Evolutionary conservation across 2,113 vertebrate genomes (phyloP).

Genomic region (Galeopterus variegatus): DNA sequence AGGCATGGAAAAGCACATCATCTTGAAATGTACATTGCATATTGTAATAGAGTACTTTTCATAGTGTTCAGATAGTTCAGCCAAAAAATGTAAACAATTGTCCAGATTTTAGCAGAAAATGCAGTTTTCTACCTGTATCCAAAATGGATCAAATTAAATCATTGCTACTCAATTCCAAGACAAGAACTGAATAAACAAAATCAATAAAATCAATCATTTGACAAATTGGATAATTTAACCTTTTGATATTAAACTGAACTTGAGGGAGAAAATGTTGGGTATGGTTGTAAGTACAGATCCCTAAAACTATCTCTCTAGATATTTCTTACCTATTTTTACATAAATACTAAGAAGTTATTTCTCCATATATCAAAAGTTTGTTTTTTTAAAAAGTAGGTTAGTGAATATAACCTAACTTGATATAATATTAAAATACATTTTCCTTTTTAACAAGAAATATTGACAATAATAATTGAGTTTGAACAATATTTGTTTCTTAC

Average conservation of each 20-base stretch:
- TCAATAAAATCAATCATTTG: conserved; percentile 58
- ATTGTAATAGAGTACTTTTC: not conserved
- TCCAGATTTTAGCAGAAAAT: conserved; percentile 10
- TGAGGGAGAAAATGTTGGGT: not conserved
- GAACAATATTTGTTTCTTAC: conserved; percentile 4
- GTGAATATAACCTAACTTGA: conserved; percentile 1
- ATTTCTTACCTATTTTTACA: not conserved
- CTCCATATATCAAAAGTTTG: not conserved
- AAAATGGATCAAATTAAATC: conserved; percentile 30
- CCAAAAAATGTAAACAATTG: not conserved
- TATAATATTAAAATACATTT: not conserved
- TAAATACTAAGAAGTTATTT: not conserved
- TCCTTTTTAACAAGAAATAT: not conserved
- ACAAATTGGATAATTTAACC: not conserved
- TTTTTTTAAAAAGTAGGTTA: not conserved
- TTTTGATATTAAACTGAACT: conserved; percentile 30
- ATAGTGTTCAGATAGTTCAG: not conserved
- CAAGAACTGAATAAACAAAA: not conserved
- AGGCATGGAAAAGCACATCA: not conserved
- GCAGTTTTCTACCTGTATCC: conserved; percentile 24
- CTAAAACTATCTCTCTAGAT: not conserved
- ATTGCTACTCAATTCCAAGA: not conserved
- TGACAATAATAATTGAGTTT: not conserved
- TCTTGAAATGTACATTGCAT: not conserved
- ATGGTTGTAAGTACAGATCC: not conserved